Evolutionary conservation across 2,888 invertebrate species (phyloP).

Genomic region (Merodon equestris): DNA sequence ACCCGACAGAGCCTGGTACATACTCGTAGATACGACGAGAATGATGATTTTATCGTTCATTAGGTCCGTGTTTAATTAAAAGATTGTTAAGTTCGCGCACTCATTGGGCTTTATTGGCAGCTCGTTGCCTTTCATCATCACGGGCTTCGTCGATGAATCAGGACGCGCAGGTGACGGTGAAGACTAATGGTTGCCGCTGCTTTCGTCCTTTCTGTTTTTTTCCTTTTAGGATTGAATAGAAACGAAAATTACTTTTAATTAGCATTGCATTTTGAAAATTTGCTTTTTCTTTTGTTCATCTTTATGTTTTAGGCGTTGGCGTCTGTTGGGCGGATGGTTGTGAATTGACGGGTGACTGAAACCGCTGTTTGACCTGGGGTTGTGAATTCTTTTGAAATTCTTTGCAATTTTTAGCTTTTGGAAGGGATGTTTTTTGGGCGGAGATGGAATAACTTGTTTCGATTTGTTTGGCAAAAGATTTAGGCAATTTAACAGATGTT

Average conservation of each 20-base stretch:
- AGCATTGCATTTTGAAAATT: conserved; percentile 34
- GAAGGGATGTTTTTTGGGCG: neutral
- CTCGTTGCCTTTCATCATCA: neutral
- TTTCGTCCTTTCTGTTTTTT: neutral
- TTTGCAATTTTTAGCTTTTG: neutral
- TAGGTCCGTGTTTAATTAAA: conserved; percentile 62
- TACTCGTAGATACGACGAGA: conserved; percentile 31
- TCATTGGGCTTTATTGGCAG: conserved; percentile 42
- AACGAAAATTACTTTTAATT: conserved; percentile 50
- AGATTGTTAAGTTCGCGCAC: conserved; percentile 44
- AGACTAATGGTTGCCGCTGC: no score
- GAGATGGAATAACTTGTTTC: conserved; percentile 8
- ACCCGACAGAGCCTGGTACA: neutral
- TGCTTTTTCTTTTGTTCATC: neutral
- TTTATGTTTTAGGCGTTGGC: no score
- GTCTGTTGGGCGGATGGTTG: no score
- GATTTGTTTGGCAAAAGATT: neutral
- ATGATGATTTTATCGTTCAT: conserved; percentile 62
- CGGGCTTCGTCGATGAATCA: neutral
- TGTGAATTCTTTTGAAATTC: neutral
- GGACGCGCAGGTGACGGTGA: neutral
- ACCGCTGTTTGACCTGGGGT: neutral
- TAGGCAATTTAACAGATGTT: conserved; percentile 12
- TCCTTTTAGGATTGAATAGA: conserved; percentile 33
- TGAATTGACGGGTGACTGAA: neutral